Conservation (phyloP, 2,888 invertebrate genomes). For the Octonoba sinensis region DNA sequence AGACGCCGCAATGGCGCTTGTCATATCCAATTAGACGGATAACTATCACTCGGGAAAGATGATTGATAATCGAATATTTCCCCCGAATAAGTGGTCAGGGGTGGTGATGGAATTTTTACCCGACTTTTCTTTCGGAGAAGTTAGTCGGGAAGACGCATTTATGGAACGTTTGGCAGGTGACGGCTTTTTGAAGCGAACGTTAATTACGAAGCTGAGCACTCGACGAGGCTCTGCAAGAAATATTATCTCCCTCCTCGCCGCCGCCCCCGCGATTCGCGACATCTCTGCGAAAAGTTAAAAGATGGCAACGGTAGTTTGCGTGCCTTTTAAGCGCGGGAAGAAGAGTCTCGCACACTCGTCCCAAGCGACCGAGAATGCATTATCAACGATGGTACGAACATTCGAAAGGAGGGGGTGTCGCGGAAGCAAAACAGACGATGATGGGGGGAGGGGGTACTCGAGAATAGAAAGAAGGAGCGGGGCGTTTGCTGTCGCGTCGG, state of each 20-base stretch:
- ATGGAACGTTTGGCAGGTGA: conserved; percentile 51
- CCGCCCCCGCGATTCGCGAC: conserved; percentile 20
- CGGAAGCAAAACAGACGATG: conserved; percentile 13
- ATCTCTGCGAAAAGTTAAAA: conserved; percentile 59
- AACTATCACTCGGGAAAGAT: neutral
- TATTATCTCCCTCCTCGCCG: conserved; percentile 20
- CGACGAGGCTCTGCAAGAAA: conserved; percentile 41
- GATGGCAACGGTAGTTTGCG: conserved; percentile 15
- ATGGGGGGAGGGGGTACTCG: conserved; percentile 22
- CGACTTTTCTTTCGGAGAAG: conserved; percentile 14
- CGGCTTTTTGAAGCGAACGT: conserved; percentile 58
- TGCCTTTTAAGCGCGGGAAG: conserved; percentile 10
- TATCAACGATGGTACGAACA: conserved; percentile 37
- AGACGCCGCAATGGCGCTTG: conserved; percentile 50
- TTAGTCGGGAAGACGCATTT: conserved; percentile 27
- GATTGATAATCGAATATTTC: conserved; percentile 61
- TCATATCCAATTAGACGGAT: conserved; percentile 57
- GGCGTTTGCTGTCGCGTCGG: conserved; percentile 59
- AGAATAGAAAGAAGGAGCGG: conserved; percentile 36
- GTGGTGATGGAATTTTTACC: conserved; percentile 52
- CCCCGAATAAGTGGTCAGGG: conserved; percentile 35
- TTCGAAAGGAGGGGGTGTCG: neutral
- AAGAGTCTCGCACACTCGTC: conserved; percentile 9
- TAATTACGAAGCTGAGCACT: conserved; percentile 47
- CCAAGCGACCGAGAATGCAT: conserved; percentile 57